A percentile compares a stretch with the other conserved stretches of the same genome.
phyloP scores from a whole-genome alignment of 2,113 vertebrate species.

The Holacanthus passer region DNA sequence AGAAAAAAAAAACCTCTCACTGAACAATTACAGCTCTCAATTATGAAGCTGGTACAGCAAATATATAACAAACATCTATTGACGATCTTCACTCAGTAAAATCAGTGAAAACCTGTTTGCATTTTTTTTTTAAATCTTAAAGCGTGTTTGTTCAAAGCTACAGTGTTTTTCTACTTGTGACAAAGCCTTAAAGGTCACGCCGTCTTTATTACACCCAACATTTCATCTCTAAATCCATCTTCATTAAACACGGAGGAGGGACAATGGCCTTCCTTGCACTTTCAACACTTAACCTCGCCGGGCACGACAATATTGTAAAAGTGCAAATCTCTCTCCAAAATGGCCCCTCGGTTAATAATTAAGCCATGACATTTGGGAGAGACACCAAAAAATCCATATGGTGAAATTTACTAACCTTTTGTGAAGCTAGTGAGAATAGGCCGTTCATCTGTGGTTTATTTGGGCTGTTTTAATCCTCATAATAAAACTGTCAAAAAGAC shows the following conservation, averaged over 20 bases:
- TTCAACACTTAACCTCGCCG: conserved; percentile 82
- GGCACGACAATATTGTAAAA: conserved; percentile 80
- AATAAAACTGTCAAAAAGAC: conserved; percentile 81
- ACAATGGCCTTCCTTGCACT: conserved; percentile 76
- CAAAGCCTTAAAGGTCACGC: conserved; percentile 73
- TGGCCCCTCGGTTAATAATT: conserved; percentile 84
- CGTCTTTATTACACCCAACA: conserved; percentile 78
- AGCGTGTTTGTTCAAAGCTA: conserved; percentile 40
- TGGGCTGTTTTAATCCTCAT: conserved; percentile 69
- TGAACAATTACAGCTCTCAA: conserved; percentile 27
- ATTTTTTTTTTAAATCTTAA: conserved; percentile 4
- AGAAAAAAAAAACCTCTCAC: conserved; percentile 2
- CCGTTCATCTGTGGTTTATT: conserved; percentile 74
- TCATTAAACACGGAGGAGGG: conserved; percentile 79
- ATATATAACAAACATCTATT: conserved; percentile 6
- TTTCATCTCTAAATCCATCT: conserved; percentile 83
- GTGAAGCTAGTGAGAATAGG: conserved; percentile 63
- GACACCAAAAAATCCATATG: conserved; percentile 84
- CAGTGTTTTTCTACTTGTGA: conserved; percentile 50
- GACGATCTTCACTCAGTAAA: not conserved
- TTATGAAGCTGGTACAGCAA: not conserved
- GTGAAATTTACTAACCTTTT: conserved; percentile 85
- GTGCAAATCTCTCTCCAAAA: conserved; percentile 79
- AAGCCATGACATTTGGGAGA: conserved; percentile 83
- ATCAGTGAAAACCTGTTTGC: conserved; percentile 1